Evolutionary conservation across 2,888 invertebrate species (phyloP), one percentile per base, ranked within the genome.

Genomic region (Drosophila rellima): DNA sequence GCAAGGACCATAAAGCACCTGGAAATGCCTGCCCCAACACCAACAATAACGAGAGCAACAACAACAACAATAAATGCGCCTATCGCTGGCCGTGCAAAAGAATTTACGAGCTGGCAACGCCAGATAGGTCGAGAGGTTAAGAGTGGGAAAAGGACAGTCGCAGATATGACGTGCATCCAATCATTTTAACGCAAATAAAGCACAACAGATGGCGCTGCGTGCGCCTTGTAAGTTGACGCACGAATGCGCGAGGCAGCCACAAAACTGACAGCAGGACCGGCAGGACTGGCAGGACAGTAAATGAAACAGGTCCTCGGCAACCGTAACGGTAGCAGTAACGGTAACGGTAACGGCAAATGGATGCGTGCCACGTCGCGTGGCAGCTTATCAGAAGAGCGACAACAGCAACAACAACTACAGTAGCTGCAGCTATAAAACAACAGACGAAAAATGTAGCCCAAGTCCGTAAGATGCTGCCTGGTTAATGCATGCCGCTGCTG

Each of bases 121-220:
- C 69, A 50, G 52, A 15, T 47, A 37, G 64, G 65, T 45, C 42
- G 56, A 29, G 35, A 23, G 45, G 48, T 44, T n/a, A 10, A 15
- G 20, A 17, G 35, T 13, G 3, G 6, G 33, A 20, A 50, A 37
- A 47, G 48, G 63, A 56, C 50, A 64, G 52, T 51, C 72, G 65
- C 74, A 89, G 85, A 87, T 86, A 86, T 89, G 90, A 86, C 77
- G 88, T 71, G 80, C 73, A 88, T 89, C 89, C 90, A 88, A 88
- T 90, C 90, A 88, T 90, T 88, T 90, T 86, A 90, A 82, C 80
- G 78, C 89, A 90, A 90, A 89, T 89, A 90, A 90, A 88, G 85
- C 90, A 88, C 89, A 87, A 79, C 89, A 88, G 89, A 80, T 90
- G 88, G 82, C 88, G 88, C 78, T 84, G 84, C 74, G 81, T 74